Conservation (phyloP, 2,888 invertebrate species). For the Acleris laterana region DNA sequence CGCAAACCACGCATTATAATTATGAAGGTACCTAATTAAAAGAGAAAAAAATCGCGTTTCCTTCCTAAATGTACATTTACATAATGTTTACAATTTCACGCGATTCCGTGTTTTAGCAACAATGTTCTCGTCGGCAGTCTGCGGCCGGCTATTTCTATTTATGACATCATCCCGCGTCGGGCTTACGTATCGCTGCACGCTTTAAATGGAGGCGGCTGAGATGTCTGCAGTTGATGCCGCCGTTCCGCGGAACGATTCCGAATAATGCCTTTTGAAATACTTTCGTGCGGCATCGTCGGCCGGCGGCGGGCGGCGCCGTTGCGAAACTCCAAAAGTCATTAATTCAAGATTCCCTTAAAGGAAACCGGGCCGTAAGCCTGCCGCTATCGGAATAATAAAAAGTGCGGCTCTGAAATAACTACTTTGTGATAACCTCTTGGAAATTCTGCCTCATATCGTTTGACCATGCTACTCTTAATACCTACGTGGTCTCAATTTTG, state of each 20-base stretch:
- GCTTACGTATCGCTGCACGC: constrained; percentile 84
- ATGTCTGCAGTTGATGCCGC: constrained; percentile 81
- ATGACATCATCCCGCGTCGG: constrained; percentile 85
- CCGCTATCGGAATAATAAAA: constrained; percentile 67
- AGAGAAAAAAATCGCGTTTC: constrained; percentile 38
- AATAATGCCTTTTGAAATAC: constrained; percentile 78
- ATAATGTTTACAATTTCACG: constrained; percentile 60
- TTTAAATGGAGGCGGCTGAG: constrained; percentile 84
- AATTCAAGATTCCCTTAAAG: constrained; percentile 81
- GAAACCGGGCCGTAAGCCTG: constrained; percentile 67
- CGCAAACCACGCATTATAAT: neutral
- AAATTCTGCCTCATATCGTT: neutral
- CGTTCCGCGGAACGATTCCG: constrained; percentile 81
- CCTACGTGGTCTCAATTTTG: neutral
- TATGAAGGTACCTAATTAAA: neutral
- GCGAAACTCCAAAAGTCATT: constrained; percentile 75
- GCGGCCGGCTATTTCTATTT: constrained; percentile 83
- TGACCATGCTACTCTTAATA: neutral
- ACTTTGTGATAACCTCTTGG: constrained; percentile 23
- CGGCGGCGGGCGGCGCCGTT: constrained; percentile 63
- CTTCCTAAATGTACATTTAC: constrained; percentile 38
- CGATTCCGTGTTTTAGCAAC: constrained; percentile 68
- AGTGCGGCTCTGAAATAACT: constrained; percentile 41
- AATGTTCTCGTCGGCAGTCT: constrained; percentile 65
- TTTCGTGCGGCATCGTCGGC: constrained; percentile 58